These are phyloP conservation scores for Callimorpha dominula DNA, from an alignment of 2,888 invertebrate species.

Conservation along the genomic window DNA sequence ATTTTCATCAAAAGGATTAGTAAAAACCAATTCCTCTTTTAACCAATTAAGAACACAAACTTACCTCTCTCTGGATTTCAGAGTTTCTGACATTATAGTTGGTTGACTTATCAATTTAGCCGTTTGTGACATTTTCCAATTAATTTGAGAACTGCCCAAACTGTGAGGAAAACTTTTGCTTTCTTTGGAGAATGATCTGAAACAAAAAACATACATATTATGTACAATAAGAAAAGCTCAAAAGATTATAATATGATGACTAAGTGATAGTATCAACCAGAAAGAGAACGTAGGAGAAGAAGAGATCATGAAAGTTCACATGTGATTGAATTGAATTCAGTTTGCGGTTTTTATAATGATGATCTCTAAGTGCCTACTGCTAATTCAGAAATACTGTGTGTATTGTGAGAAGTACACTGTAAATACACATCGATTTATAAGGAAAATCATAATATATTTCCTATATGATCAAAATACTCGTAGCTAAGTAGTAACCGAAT, in stretches of 20 bases:
- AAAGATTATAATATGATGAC: not conserved
- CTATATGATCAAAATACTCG: not conserved
- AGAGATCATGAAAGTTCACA: not conserved
- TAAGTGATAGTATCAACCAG: not conserved
- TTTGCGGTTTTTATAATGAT: too few relatives aligned
- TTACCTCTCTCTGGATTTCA: not conserved
- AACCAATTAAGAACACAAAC: not conserved
- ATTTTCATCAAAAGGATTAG: too few relatives aligned
- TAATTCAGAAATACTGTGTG: not conserved
- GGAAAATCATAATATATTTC: not conserved
- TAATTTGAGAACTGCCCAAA: not conserved
- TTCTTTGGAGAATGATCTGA: not conserved
- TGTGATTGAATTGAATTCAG: not conserved
- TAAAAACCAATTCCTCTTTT: too few relatives aligned
- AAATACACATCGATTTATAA: not conserved
- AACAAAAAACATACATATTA: not conserved
- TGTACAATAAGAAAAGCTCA: not conserved
- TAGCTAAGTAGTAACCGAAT: too few relatives aligned
- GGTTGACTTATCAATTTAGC: not conserved
- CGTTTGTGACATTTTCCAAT: not conserved
- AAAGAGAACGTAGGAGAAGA: too few relatives aligned
- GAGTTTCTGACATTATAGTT: not conserved
- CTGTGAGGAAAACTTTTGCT: not conserved
- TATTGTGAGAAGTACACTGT: not conserved
- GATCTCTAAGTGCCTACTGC: not conserved